A percentile compares a stretch with the other conserved stretches of the same genome.
phyloP scores from a whole-genome alignment of 2,113 vertebrate genomes.

The Choloepus hoffmanni region DNA sequence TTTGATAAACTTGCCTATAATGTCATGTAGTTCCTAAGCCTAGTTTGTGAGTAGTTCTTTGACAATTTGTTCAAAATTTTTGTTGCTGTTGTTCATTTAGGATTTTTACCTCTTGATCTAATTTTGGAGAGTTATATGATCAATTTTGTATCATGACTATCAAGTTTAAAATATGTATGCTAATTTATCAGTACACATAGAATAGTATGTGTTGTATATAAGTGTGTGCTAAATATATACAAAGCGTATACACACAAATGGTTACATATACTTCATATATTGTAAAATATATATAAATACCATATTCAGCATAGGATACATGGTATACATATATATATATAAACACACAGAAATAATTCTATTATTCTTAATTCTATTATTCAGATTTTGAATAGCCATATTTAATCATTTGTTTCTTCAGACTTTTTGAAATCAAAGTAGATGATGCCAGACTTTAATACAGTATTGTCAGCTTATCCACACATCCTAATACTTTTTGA shows the following conservation, averaged over 20 bases:
- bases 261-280: not conserved
- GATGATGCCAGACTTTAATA: not conserved
- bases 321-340: not conserved
- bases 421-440: not conserved
- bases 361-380: not conserved
- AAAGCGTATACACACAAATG: not conserved
- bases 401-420: not conserved
- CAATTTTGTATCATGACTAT: not conserved
- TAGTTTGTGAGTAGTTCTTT: not conserved
- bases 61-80: not conserved
- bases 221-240: too few relatives aligned
- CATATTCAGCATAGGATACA: not conserved
- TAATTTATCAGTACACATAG: not conserved
- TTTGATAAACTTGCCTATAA: not conserved
- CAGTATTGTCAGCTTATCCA: not conserved
- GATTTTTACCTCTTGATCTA: not conserved
- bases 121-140: conserved; percentile 4
- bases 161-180: not conserved
- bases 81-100: not conserved
- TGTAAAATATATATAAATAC: conserved; percentile 8
- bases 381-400: not conserved
- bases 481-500: conserved; percentile 12
- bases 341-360: not conserved
- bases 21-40: not conserved
- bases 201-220: not conserved